Percentiles rank a stretch among this genome's conserved stretches.
These are phyloP conservation scores for Epiblema foenella DNA, from an alignment of 2,888 invertebrate species.

Conservation along the genomic window DNA sequence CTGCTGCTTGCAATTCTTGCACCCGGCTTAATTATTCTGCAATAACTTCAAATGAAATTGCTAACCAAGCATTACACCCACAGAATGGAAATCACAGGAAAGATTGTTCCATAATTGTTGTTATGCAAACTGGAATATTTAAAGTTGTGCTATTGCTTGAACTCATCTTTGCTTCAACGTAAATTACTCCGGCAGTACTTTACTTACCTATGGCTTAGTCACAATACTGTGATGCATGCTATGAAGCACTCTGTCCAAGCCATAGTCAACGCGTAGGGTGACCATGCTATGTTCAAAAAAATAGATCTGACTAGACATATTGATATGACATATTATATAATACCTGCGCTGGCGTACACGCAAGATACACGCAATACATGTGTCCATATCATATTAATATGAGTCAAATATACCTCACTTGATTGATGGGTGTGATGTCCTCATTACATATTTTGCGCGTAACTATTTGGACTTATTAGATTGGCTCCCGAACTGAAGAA, in stretches of 20 bases:
- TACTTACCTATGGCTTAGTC: conserved; percentile 12
- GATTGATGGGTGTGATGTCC: no score
- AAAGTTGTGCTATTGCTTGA: no score
- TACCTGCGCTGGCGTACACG: background rate
- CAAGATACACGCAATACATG: background rate
- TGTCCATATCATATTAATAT: background rate
- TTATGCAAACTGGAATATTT: no score
- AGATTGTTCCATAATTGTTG: no score
- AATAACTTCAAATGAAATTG: background rate
- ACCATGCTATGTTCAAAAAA: conserved; percentile 1
- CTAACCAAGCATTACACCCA: background rate
- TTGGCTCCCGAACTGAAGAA: no score
- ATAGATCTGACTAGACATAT: background rate
- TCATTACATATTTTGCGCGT: no score
- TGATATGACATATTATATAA: background rate
- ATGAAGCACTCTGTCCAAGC: conserved; percentile 26
- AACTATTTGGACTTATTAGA: no score
- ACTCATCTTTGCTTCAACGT: background rate
- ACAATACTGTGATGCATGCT: conserved; percentile 31
- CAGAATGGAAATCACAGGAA: no score
- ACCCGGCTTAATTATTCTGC: background rate
- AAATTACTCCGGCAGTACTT: background rate
- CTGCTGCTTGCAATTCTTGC: no score
- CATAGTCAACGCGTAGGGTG: conserved; percentile 23
- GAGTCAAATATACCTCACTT: background rate